Conservation (phyloP, 1,140 invertebrate species). For the Tigriopus japonicus region DNA sequence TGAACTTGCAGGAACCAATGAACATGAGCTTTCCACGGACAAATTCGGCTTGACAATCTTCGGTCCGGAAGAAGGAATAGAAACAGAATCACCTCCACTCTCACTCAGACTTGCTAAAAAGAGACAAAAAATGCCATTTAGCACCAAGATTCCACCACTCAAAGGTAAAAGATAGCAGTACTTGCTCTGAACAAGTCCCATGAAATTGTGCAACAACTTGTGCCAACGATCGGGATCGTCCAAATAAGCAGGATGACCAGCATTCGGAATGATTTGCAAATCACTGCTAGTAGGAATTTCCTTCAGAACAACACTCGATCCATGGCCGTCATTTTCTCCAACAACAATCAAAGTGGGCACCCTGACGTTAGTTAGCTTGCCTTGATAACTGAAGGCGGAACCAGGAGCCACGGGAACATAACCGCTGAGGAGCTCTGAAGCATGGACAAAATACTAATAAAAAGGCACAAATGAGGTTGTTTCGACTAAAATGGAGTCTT, state of each 20-base stretch:
- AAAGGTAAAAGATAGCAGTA: too few species aligned
- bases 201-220: not conserved
- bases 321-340: not conserved
- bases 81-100: too few species aligned
- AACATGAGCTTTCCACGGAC: too few species aligned
- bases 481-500: not conserved
- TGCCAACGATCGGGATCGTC: not conserved
- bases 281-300: not conserved
- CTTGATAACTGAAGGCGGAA: not conserved
- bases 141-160: too few species aligned
- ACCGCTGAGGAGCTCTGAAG: not conserved
- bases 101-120: too few species aligned
- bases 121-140: too few species aligned
- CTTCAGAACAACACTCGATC: not conserved
- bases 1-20: too few species aligned
- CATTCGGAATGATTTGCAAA: not conserved
- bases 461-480: not conserved
- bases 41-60: too few species aligned
- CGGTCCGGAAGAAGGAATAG: too few species aligned
- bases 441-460: not conserved
- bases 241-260: not conserved
- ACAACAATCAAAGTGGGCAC: not conserved
- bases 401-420: not conserved
- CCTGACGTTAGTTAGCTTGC: not conserved
- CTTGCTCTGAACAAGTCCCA: not conserved